Evolutionary conservation across 2,888 invertebrate genomes (phyloP).

Genomic region (Melanchra persicariae): DNA sequence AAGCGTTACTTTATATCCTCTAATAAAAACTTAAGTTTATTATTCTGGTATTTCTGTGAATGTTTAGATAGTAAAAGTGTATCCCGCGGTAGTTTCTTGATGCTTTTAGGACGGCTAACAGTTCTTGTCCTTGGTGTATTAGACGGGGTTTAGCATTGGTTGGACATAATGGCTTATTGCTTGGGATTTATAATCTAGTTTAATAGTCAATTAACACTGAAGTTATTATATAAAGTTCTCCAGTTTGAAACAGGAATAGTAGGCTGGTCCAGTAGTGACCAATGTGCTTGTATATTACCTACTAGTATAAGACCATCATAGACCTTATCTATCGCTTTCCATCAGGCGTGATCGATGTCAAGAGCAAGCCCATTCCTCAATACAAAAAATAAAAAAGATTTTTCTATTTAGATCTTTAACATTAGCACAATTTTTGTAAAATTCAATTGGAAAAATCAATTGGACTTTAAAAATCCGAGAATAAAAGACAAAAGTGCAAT

Average conservation of each 20-base stretch:
- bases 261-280: background rate
- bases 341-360: too few relatives aligned
- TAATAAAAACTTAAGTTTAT: slow-evolving; percentile 19
- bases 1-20: slow-evolving; percentile 15
- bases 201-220: slow-evolving; percentile 44
- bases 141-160: slow-evolving; percentile 52
- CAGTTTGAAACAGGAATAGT: slow-evolving; percentile 16
- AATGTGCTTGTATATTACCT: background rate
- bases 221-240: slow-evolving; percentile 30
- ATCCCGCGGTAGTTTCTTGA: slow-evolving; percentile 31
- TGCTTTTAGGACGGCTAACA: slow-evolving; percentile 45
- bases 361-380: too few relatives aligned
- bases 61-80: slow-evolving; percentile 56
- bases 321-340: too few relatives aligned
- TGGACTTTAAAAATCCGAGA: too few relatives aligned
- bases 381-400: too few relatives aligned
- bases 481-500: too few relatives aligned
- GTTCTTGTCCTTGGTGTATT: slow-evolving; percentile 51
- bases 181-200: slow-evolving; percentile 43
- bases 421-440: too few relatives aligned
- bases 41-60: slow-evolving; percentile 4
- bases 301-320: too few relatives aligned
- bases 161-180: slow-evolving; percentile 50
- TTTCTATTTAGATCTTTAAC: too few relatives aligned
- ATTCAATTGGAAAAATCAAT: too few relatives aligned